These are phyloP conservation scores for Paracentrotus lividus DNA, from an alignment of 53 echinoderm and acorn worm genomes.

Conservation along the genomic window DNA sequence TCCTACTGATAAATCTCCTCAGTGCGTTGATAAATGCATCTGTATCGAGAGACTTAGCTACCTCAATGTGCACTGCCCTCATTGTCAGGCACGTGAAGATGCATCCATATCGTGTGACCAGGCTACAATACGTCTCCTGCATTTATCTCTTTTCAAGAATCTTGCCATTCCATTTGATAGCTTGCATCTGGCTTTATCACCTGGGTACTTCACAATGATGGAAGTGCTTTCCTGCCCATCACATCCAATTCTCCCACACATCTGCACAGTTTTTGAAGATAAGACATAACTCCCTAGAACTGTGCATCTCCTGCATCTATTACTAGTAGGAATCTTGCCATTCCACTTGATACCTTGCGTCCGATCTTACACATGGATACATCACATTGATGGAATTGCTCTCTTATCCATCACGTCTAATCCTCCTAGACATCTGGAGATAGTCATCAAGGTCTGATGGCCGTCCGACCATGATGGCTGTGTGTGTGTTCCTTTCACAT, in stretches of 20 bases:
- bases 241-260: conserved; percentile 62
- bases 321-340: too few relatives aligned
- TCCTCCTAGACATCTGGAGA: conserved; percentile 67
- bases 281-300: too few relatives aligned
- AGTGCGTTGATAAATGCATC: conserved; percentile 81
- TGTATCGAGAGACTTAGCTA: conserved; percentile 68
- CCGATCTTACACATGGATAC: background rate
- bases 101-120: too few relatives aligned
- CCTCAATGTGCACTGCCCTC: too few relatives aligned
- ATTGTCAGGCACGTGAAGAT: too few relatives aligned
- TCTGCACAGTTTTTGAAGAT: background rate
- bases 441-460: conserved; percentile 60
- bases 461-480: conserved; percentile 44
- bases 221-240: conserved; percentile 65
- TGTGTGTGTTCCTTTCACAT: conserved; percentile 72
- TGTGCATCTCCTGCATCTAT: too few relatives aligned
- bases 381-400: conserved; percentile 53
- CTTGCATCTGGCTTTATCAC: background rate
- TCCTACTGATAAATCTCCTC: conserved; percentile 71
- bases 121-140: conserved; percentile 17
- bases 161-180: too few relatives aligned
- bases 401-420: conserved; percentile 57
- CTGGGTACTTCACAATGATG: conserved; percentile 47
- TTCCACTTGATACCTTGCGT: too few relatives aligned
- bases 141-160: too few relatives aligned